Evolutionary conservation across 2,113 vertebrate species (phyloP).

Genomic region (Coracopsis vasa): DNA sequence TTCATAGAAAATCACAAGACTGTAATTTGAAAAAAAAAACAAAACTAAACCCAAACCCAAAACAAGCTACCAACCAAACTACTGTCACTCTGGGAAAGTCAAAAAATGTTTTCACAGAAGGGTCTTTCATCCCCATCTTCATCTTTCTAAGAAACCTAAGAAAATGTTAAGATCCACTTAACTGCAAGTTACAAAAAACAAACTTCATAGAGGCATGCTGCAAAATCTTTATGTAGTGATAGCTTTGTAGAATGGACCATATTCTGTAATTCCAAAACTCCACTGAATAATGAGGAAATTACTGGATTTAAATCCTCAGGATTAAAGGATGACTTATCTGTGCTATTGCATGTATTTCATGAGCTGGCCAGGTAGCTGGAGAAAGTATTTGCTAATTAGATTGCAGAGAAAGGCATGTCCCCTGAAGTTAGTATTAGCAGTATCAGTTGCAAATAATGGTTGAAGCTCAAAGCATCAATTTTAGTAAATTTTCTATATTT

Average conservation of each 20-base stretch:
- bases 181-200: neutral
- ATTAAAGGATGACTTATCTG: neutral
- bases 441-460: neutral
- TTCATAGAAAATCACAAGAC: neutral
- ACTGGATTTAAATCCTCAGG: neutral
- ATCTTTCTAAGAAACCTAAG: neutral
- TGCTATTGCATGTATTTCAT: neutral
- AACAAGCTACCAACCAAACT: neutral
- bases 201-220: neutral
- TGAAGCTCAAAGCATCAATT: neutral
- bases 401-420: neutral
- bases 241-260: neutral
- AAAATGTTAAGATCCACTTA: neutral
- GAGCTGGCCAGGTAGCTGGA: neutral
- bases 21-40: neutral
- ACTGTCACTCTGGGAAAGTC: neutral
- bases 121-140: neutral
- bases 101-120: neutral
- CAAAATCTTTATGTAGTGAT: neutral
- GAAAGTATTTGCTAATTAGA: neutral
- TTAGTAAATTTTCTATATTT: neutral
- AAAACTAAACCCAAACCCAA: rapidly evolving
- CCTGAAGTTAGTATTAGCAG: neutral
- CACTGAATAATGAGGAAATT: neutral
- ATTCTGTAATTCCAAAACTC: neutral